Evolutionary conservation across 2,888 invertebrate species (phyloP), one percentile per base, ranked within the genome.

Genomic region (Electrophaes corylata): DNA sequence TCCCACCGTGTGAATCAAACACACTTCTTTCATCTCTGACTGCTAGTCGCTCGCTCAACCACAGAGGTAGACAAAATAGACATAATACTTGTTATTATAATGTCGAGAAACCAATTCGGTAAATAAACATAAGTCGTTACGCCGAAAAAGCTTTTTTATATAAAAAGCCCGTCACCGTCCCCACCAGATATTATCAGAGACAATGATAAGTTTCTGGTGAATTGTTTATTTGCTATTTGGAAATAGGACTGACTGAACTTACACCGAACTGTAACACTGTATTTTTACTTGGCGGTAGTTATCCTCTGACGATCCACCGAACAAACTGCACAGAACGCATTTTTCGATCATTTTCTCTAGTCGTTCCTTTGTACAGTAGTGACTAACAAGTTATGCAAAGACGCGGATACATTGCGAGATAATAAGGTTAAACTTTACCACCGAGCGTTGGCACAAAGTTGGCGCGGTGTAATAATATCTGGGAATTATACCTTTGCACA

Each of bases 131-230:
- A 45, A 53, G 60, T 69, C 19, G n/a, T 6, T 37, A 43, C 12
- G 5, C 23, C 2, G 37, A 53, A 56, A 49, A 31, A 37, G 43
- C 31, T 51, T 44, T 51, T 52, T 48, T 49, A 37, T 63, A 64
- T 66, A 62, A 62, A 65, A 65, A 48, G 8, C 23, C 37, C 59
- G 53, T 64, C 68, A 49, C 71, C 81, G 85, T 76, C 72, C 69
- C 48, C 57, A 66, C 60, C 83, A 84, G 86, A 86, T 85, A 81
- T 78, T 80, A 84, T 85, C 84, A 65, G 60, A 66, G 72, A 81
- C 76, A 79, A 73, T 78, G 85, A 85, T 85, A 84, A 84, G 83
- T 83, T 80, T 76, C 37, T 78, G 78, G 75, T 76, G 74, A 73
- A 81, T 79, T 86, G 84, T 85, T 86, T 86, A 83, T 84, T 83